A percentile compares a stretch with the other conserved stretches of the same genome.
Evolutionary conservation across 2,888 invertebrate species (phyloP).

Genomic region (Himalopsyche kuldschensis): DNA sequence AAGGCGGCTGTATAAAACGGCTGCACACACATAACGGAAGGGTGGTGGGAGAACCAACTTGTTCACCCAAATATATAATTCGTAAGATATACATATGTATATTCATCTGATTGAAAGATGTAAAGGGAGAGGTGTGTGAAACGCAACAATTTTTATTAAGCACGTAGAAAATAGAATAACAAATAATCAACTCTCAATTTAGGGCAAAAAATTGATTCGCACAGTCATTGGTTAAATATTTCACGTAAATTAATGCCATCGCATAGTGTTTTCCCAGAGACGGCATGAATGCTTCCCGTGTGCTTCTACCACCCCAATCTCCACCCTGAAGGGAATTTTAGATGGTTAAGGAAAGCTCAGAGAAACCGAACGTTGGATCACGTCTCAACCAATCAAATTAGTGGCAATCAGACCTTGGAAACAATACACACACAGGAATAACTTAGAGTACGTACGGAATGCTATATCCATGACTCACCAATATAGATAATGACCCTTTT

Average conservation of each 20-base stretch:
- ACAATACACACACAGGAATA: slow-evolving; percentile 33
- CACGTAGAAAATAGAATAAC: too few relatives aligned
- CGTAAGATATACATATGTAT: too few relatives aligned
- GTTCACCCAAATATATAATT: too few relatives aligned
- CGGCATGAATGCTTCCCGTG: neutral
- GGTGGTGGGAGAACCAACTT: too few relatives aligned
- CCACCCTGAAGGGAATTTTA: neutral
- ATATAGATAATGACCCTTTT: slow-evolving; percentile 5
- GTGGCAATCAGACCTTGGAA: slow-evolving; percentile 38
- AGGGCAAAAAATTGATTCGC: too few relatives aligned
- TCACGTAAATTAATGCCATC: neutral
- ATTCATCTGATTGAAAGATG: too few relatives aligned
- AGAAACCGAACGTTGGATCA: slow-evolving; percentile 23
- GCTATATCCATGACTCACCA: neutral
- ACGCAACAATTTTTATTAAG: too few relatives aligned
- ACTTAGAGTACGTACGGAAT: neutral
- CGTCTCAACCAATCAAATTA: slow-evolving; percentile 39
- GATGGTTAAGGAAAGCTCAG: neutral
- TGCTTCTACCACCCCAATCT: neutral
- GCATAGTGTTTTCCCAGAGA: neutral
- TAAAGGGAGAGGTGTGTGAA: too few relatives aligned
- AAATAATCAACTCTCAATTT: too few relatives aligned
- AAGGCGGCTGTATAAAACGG: too few relatives aligned
- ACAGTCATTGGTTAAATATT: too few relatives aligned
- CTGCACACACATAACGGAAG: too few relatives aligned